Evolutionary conservation across 2,113 vertebrate species (phyloP).

Genomic region (Ivindomyrus marchei): DNA sequence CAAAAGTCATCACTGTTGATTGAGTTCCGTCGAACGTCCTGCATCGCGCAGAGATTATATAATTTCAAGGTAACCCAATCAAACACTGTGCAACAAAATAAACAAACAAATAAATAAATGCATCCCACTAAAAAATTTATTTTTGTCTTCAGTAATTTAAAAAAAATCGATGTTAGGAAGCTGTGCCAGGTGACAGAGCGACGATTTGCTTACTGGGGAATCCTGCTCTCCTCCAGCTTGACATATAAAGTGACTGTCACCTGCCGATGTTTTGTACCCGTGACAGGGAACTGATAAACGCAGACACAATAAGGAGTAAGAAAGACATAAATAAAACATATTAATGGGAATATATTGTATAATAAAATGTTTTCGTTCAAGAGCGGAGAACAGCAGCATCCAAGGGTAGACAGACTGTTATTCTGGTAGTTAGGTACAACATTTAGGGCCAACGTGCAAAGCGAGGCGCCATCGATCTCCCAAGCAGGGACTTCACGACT

Average conservation of each 20-base stretch:
- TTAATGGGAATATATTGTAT: neutral
- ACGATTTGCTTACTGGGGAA: conserved; percentile 30
- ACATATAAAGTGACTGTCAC: conserved; percentile 34
- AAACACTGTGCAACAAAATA: neutral
- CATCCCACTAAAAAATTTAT: neutral
- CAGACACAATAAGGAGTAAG: neutral
- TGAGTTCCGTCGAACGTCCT: neutral
- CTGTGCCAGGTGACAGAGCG: conserved; percentile 29
- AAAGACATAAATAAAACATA: neutral
- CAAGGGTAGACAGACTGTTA: neutral
- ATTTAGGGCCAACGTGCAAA: neutral
- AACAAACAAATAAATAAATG: neutral
- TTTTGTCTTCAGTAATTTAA: conserved; percentile 22
- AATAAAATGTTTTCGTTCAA: neutral
- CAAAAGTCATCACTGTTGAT: neutral
- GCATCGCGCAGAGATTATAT: neutral
- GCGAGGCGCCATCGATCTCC: neutral
- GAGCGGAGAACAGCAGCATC: neutral
- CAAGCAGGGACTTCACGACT: neutral
- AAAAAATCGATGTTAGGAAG: conserved; percentile 22
- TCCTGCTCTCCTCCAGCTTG: conserved; percentile 23
- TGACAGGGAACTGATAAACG: neutral
- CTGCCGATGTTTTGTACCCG: conserved; percentile 36
- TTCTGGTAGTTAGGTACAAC: neutral
- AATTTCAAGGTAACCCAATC: neutral